phyloP scores from a whole-genome alignment of 2,888 invertebrate species.

The Drosophila formosana region DNA sequence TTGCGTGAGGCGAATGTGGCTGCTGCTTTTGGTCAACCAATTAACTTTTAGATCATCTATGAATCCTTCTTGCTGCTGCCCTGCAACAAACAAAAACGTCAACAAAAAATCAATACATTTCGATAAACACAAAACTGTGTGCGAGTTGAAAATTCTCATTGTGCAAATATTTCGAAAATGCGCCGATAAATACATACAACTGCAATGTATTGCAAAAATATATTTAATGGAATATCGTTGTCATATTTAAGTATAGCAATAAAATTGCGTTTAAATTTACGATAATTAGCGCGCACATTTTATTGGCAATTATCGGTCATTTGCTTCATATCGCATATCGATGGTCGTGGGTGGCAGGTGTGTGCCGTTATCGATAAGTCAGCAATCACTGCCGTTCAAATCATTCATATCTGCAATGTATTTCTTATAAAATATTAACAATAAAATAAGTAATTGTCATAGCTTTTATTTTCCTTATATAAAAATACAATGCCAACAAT shows the following conservation, averaged over 20 bases:
- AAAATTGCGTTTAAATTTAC: conserved; percentile 25
- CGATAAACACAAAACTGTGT: conserved; percentile 20
- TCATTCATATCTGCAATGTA: background rate
- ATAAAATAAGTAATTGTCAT: too few species aligned
- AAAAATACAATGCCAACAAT: background rate
- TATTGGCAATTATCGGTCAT: conserved; percentile 15
- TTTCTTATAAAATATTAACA: background rate
- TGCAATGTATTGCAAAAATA: conserved; percentile 22
- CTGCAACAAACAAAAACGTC: conserved; percentile 1
- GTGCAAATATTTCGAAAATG: conserved; percentile 46
- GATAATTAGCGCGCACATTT: background rate
- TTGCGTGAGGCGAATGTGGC: conserved; percentile 98
- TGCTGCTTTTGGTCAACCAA: conserved; percentile 98
- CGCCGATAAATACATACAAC: conserved; percentile 48
- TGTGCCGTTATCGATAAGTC: background rate
- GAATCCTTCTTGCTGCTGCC: background rate
- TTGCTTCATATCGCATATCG: background rate
- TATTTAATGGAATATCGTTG: conserved; percentile 45
- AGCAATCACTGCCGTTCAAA: background rate
- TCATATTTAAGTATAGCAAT: conserved; percentile 48
- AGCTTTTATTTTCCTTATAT: too few species aligned
- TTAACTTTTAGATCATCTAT: conserved; percentile 91
- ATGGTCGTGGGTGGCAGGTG: too few species aligned
- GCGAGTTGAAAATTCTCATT: conserved; percentile 46
- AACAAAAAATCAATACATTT: conserved; percentile 15